These are phyloP conservation scores for Lycophotia porphyrea DNA, from an alignment of 2,888 invertebrate genomes.

Conservation along the genomic window DNA sequence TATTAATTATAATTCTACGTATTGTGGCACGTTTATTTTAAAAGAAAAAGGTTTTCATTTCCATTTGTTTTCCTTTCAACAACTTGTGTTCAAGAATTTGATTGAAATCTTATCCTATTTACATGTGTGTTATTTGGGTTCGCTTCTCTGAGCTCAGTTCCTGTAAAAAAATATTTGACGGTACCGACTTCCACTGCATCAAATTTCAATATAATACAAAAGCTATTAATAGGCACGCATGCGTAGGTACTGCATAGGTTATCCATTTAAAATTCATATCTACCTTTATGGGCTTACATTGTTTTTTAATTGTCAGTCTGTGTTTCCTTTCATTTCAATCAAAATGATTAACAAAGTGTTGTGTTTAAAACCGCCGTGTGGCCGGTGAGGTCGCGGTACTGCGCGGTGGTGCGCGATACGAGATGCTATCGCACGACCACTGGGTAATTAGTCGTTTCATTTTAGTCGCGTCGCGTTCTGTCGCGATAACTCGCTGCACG, in stretches of 20 bases:
- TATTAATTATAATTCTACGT: constrained; percentile 68
- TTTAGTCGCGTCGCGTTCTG: constrained; percentile 80
- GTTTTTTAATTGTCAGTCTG: constrained; percentile 71
- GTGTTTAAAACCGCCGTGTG: constrained; percentile 69
- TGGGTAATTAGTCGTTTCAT: constrained; percentile 87
- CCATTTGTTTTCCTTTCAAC: constrained; percentile 44
- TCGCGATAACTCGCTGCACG: constrained; percentile 81
- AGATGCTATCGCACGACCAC: constrained; percentile 82
- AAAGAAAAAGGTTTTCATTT: constrained; percentile 45
- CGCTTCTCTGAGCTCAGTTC: not conserved
- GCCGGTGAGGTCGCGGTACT: constrained; percentile 47
- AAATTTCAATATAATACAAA: not conserved
- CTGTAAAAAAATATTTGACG: not conserved
- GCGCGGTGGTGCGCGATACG: constrained; percentile 60
- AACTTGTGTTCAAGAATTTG: constrained; percentile 17
- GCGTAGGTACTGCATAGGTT: constrained; percentile 32
- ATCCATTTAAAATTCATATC: constrained; percentile 47
- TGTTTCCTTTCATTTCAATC: constrained; percentile 74
- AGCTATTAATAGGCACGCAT: constrained; percentile 31
- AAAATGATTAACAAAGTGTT: constrained; percentile 76
- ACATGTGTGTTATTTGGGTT: not conserved
- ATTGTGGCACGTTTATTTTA: constrained; percentile 54
- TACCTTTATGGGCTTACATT: constrained; percentile 53
- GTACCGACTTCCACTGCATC: not conserved
- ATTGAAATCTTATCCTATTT: constrained; percentile 10